Evolutionary conservation across 1,140 invertebrate species (phyloP), one percentile per base, ranked within the genome.

Genomic region (Chironomus striatipennis): DNA sequence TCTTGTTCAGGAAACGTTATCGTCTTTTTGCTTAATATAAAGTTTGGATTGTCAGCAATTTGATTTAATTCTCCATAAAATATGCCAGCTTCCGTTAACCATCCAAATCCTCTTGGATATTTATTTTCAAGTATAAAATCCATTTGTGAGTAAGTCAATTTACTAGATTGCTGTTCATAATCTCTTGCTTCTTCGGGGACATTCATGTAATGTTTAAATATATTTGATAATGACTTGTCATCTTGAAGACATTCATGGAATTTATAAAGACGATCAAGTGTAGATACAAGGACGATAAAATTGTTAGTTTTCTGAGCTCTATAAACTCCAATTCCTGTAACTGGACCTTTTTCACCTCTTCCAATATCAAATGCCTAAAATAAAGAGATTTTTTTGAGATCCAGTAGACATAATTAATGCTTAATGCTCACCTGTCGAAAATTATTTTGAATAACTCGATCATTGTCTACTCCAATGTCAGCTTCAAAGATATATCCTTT

Each of bases 401-500:
- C 43, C 21, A 17, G 9, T 73, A 15, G 7, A 8, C 15, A 15
- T 75, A 20, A 21, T 73, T 17, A 21, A n/a, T n/a, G n/a, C n/a
- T 24, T 12, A n/a, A 6, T 73, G 5, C 77, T 79, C 86, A 96
- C 93, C 87, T 96, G 93, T 85, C 91, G 94, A 85, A 91, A 92
- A 84, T 95, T 94, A 77, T 92, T 89, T 79, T 96, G 93, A 74
- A 90, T 82, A 79, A 94, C 91, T 79, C 91, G 90, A 73, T 93
- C 92, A 78, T 90, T 92, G 47, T 92, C 90, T 21, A 89, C 84
- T 42, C 88, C 88, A 65, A 98, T 85, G 82, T 97, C 94, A 1
- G 92, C 93, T 82, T 98, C 96, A 83, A 96, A 90, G 77, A 98
- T 92, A n/a, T 94, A 81, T 20, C 95, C 96, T 80, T 92, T 93